These are phyloP conservation scores for Alviniconcha marisindica DNA, from an alignment of 1,140 invertebrate species.

Conservation along the genomic window DNA sequence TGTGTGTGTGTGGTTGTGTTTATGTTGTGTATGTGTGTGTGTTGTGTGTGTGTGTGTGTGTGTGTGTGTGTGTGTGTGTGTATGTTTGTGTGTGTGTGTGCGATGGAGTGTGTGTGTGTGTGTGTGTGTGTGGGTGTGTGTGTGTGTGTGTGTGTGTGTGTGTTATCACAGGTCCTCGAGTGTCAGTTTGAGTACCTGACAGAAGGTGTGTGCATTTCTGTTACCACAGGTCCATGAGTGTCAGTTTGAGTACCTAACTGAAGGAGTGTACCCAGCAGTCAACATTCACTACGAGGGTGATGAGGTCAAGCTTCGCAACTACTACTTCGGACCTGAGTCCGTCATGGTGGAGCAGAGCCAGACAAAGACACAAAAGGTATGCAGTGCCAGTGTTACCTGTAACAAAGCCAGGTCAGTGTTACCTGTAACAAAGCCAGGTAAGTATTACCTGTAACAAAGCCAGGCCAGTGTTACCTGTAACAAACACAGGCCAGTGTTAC, in stretches of 20 bases:
- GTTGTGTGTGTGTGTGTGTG: too few species aligned
- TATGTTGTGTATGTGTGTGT: too few species aligned
- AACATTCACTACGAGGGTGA: slow-evolving; percentile 45
- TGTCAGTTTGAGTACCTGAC: neutral
- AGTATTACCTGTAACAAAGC: too few species aligned
- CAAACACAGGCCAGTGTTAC: too few species aligned
- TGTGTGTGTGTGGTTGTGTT: too few species aligned
- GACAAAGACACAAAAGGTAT: too few species aligned
- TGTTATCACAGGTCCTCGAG: slow-evolving; percentile 50
- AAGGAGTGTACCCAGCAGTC: slow-evolving; percentile 59
- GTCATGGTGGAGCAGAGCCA: neutral
- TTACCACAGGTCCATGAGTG: slow-evolving; percentile 49
- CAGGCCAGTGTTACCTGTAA: too few species aligned
- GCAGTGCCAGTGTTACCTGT: too few species aligned
- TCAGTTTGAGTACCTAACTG: slow-evolving; percentile 46
- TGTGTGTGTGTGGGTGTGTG: neutral
- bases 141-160: too few species aligned
- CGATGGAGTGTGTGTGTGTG: neutral
- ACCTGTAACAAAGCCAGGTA: too few species aligned
- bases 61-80: neutral
- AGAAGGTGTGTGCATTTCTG: too few species aligned
- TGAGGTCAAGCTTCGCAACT: slow-evolving; percentile 52
- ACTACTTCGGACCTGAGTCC: slow-evolving; percentile 51
- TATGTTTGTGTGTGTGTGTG: neutral
- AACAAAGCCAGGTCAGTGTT: too few species aligned